phyloP scores from a whole-genome alignment of 2,888 invertebrate genomes.

The Embidobia sp. region DNA sequence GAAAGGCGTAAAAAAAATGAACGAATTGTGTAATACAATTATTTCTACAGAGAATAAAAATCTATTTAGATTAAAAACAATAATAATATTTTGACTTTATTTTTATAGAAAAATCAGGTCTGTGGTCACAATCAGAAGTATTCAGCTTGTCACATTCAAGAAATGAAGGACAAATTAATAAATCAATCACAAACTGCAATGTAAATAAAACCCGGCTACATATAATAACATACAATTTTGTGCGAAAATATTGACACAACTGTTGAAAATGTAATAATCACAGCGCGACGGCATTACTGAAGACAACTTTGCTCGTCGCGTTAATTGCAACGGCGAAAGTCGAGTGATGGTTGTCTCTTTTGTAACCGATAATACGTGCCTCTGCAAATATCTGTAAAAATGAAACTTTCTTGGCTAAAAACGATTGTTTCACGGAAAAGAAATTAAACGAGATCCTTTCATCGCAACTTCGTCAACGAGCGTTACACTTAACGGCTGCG shows the following conservation, averaged over 20 bases:
- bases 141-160: too few species aligned
- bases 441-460: conserved; percentile 39
- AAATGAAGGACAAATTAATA: too few species aligned
- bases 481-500: conserved; percentile 12
- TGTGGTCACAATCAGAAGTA: too few species aligned
- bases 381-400: conserved; percentile 48
- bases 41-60: too few species aligned
- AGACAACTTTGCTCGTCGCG: conserved; percentile 27
- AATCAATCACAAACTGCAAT: too few species aligned
- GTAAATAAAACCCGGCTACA: too few species aligned
- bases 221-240: too few species aligned
- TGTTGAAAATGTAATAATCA: conserved; percentile 26
- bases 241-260: conserved; percentile 3
- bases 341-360: conserved; percentile 43
- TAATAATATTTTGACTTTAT: too few species aligned
- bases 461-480: conserved; percentile 10
- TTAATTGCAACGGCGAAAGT: conserved; percentile 55
- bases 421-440: conserved; percentile 52
- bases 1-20: too few species aligned
- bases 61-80: too few species aligned
- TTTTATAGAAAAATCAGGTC: too few species aligned
- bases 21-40: too few species aligned
- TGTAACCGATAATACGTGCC: conserved; percentile 48
- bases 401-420: conserved; percentile 52
- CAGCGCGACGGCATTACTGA: conserved; percentile 11